Evolutionary conservation across 2,888 invertebrate genomes (phyloP).

Genomic region (Apoda limacodes): DNA sequence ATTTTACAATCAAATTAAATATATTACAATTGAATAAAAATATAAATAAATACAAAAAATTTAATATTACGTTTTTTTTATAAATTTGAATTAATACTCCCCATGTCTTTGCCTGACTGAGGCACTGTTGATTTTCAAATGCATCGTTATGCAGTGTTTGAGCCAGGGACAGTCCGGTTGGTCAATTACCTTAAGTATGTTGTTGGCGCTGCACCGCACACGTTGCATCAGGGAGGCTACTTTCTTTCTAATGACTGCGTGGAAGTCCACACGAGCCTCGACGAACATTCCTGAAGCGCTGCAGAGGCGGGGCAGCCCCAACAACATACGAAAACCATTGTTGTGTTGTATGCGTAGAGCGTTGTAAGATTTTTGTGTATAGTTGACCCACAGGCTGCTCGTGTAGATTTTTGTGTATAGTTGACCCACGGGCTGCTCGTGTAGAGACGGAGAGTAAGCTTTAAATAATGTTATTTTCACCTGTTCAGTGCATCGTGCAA

Average conservation of each 20-base stretch:
- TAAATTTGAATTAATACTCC: no score
- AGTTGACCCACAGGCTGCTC: constrained; percentile 5
- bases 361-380: constrained; percentile 2
- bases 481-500: constrained; percentile 2
- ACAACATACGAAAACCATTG: constrained; percentile 7
- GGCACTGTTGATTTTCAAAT: no score
- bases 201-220: not conserved
- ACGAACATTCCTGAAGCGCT: not conserved
- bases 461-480: constrained; percentile 5
- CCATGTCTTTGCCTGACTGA: no score
- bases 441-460: constrained; percentile 5
- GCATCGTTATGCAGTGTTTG: no score
- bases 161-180: no score
- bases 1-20: no score
- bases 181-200: constrained; percentile 1
- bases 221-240: not conserved
- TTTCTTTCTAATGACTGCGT: constrained; percentile 1
- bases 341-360: constrained; percentile 6
- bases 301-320: constrained; percentile 1
- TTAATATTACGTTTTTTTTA: no score
- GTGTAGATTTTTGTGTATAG: constrained; percentile 2
- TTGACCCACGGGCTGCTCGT: constrained; percentile 4
- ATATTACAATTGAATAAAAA: no score
- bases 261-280: not conserved
- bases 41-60: no score